Evolutionary conservation across 1,140 invertebrate genomes (phyloP).

Genomic region (Orchesella cincta): DNA sequence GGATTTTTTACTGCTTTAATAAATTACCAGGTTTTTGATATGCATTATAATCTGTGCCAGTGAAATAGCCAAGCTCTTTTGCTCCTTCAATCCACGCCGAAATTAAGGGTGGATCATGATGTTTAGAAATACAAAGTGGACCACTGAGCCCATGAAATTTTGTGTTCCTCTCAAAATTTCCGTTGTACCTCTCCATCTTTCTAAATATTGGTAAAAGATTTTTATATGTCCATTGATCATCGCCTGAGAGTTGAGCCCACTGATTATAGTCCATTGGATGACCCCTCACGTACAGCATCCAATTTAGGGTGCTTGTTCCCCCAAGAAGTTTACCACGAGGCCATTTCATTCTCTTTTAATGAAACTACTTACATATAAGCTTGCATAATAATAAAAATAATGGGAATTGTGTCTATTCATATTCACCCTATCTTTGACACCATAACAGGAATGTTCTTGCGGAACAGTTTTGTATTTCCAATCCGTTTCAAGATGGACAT

Average conservation of each 20-base stretch:
- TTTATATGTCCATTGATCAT: neutral
- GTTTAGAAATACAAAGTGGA: neutral
- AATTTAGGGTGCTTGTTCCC: neutral
- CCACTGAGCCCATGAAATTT: slow-evolving; percentile 2
- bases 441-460: neutral
- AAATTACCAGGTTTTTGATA: slow-evolving; percentile 11
- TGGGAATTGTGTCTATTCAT: too few relatives aligned
- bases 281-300: slow-evolving; percentile 1
- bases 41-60: neutral
- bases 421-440: neutral
- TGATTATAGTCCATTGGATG: neutral
- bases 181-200: neutral
- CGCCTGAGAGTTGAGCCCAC: neutral
- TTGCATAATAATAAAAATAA: too few relatives aligned
- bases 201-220: neutral
- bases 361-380: neutral
- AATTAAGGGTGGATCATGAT: neutral
- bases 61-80: neutral
- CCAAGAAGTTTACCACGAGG: neutral
- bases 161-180: neutral
- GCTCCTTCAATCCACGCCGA: neutral
- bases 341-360: slow-evolving; percentile 3
- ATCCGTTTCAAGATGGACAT: slow-evolving; percentile 5
- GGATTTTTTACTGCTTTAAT: slow-evolving; percentile 53
- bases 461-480: slow-evolving; percentile 14